These are phyloP conservation scores for Distichodus sexfasciatus DNA, from an alignment of 2,797 vertebrate genomes.

Conservation along the genomic window DNA sequence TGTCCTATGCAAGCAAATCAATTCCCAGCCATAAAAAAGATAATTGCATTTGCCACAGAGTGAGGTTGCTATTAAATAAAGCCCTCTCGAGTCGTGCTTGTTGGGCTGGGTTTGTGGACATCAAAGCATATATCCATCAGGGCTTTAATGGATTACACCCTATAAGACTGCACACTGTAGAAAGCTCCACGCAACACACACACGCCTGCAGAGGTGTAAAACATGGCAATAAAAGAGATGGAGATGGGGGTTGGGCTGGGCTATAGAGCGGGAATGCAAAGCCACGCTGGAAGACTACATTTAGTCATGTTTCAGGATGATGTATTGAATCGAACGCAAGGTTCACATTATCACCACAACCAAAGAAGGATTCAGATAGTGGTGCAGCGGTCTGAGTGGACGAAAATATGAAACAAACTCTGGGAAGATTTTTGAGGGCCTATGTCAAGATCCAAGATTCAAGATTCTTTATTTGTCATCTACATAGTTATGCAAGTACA, in stretches of 20 bases:
- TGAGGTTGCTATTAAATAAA: not conserved
- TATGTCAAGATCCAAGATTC: too few species aligned
- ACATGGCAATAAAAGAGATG: not conserved
- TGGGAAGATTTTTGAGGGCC: too few species aligned
- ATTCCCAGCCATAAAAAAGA: not conserved
- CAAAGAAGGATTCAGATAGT: too few species aligned
- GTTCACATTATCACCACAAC: too few species aligned
- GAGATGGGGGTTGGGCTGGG: not conserved
- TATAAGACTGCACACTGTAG: not conserved
- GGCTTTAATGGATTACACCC: not conserved
- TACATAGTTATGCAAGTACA: too few species aligned
- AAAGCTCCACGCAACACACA: not conserved
- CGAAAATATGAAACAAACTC: too few species aligned
- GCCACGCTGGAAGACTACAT: not conserved
- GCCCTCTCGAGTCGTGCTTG: not conserved
- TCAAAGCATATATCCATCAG: not conserved
- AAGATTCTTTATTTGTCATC: too few species aligned
- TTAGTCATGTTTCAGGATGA: too few species aligned
- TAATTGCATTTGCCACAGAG: not conserved
- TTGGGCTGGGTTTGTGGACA: not conserved
- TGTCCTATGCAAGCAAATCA: not conserved
- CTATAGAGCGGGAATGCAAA: not conserved
- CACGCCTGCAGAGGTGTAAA: not conserved
- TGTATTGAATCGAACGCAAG: too few species aligned
- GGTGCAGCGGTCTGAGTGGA: too few species aligned